phyloP scores from a whole-genome alignment of 2,797 vertebrate species.

The Mareca strepera region DNA sequence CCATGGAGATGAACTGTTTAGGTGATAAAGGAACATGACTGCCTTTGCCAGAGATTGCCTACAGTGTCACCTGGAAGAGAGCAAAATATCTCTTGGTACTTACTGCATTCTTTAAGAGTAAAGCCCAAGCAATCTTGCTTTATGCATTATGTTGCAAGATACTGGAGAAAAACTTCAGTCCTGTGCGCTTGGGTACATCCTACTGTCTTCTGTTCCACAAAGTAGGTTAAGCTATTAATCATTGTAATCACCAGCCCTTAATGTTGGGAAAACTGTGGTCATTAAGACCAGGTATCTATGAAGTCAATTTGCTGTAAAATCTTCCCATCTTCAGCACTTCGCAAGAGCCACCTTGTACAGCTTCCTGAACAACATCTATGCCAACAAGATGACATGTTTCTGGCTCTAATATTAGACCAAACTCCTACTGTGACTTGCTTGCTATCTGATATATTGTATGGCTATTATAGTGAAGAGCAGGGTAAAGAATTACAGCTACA shows the following conservation, averaged over 20 bases:
- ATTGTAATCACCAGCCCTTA: neutral
- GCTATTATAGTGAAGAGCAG: neutral
- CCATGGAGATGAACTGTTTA: neutral
- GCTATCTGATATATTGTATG: neutral
- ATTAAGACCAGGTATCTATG: neutral
- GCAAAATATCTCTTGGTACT: neutral
- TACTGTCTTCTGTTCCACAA: neutral
- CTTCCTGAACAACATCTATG: neutral
- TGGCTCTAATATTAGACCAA: neutral
- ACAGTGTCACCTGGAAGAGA: neutral
- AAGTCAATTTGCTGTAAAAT: neutral
- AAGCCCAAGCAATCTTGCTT: neutral
- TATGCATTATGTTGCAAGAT: neutral
- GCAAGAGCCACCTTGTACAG: neutral
- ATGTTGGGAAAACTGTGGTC: neutral
- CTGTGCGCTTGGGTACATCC: neutral
- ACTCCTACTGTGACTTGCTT: neutral
- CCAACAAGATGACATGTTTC: neutral
- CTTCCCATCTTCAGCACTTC: neutral
- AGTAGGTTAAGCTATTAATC: neutral
- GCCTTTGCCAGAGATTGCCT: neutral
- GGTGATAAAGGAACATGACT: neutral
- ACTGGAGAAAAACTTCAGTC: neutral
- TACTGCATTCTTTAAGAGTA: neutral
- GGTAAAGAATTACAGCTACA: neutral